A percentile compares a stretch with the other conserved stretches of the same genome.
Conservation (phyloP, 2,888 invertebrate genomes). For the Polydesmus complanatus region DNA sequence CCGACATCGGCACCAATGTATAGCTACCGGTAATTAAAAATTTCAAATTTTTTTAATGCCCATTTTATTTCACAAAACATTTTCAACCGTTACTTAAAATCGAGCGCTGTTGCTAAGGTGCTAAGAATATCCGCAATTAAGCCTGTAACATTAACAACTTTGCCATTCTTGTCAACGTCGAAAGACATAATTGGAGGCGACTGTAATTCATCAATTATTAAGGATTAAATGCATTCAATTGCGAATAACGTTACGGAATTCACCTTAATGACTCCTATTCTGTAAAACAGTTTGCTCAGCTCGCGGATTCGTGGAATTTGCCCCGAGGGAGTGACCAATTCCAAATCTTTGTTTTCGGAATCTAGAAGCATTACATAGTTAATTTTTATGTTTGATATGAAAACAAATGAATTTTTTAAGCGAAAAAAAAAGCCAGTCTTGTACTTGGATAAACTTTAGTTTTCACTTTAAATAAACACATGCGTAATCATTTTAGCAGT, state of each 20-base stretch:
- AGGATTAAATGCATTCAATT: not conserved
- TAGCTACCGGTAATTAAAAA: no score
- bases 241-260: not conserved
- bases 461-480: no score
- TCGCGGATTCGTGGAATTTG: no score
- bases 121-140: not conserved
- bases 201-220: not conserved
- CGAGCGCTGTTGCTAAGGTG: not conserved
- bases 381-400: no score
- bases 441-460: no score
- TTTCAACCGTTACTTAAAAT: not conserved
- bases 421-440: no score
- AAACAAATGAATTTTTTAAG: no score
- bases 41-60: no score
- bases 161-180: not conserved
- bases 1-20: not conserved
- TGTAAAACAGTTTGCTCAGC: not conserved
- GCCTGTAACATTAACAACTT: not conserved
- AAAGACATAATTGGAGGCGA: conserved; percentile 1
- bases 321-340: no score
- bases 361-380: no score
- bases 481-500: no score
- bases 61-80: not conserved
- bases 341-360: no score
- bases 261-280: conserved; percentile 3